Evolutionary conservation across 2,888 invertebrate species (phyloP).

Genomic region (Cerceris rybyensis): DNA sequence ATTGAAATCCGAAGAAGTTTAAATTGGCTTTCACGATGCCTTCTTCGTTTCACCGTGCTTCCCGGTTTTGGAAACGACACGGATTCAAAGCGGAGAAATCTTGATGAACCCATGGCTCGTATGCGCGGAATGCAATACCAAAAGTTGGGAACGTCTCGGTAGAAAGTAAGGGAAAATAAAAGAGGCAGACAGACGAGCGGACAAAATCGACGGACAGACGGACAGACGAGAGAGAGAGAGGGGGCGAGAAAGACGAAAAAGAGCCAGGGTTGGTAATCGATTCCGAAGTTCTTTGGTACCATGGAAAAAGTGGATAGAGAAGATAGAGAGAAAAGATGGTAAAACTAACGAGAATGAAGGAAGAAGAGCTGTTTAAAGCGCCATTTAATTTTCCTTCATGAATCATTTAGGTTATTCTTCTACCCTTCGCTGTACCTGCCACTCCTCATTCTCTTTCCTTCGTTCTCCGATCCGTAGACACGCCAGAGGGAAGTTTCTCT

Average conservation of each 20-base stretch:
- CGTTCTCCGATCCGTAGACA: slow-evolving; percentile 34
- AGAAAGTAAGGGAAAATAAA: slow-evolving; percentile 39
- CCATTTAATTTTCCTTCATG: slow-evolving; percentile 70
- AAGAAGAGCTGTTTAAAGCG: slow-evolving; percentile 58
- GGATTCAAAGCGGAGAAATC: slow-evolving; percentile 17
- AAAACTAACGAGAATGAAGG: slow-evolving; percentile 46
- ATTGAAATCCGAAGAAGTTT: slow-evolving; percentile 25
- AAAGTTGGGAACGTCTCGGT: slow-evolving; percentile 32
- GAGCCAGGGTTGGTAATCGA: slow-evolving; percentile 50
- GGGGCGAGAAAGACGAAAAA: background rate
- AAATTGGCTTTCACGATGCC: slow-evolving; percentile 35
- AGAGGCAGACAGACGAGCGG: slow-evolving; percentile 28
- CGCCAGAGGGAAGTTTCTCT: slow-evolving; percentile 38
- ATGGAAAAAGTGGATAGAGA: slow-evolving; percentile 15
- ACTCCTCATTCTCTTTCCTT: slow-evolving; percentile 49
- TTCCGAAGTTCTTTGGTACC: slow-evolving; percentile 25
- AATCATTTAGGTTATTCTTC: slow-evolving; percentile 69
- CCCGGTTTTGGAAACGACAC: slow-evolving; percentile 7
- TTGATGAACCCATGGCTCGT: slow-evolving; percentile 37
- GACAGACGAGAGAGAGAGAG: slow-evolving; percentile 16
- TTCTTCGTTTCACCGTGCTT: background rate
- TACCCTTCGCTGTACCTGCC: slow-evolving; percentile 15
- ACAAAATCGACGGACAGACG: slow-evolving; percentile 22
- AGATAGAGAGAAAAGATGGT: slow-evolving; percentile 19
- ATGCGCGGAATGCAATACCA: slow-evolving; percentile 30